phyloP scores from a whole-genome alignment of 2,888 invertebrate genomes.

The Drosophila mulleri region DNA sequence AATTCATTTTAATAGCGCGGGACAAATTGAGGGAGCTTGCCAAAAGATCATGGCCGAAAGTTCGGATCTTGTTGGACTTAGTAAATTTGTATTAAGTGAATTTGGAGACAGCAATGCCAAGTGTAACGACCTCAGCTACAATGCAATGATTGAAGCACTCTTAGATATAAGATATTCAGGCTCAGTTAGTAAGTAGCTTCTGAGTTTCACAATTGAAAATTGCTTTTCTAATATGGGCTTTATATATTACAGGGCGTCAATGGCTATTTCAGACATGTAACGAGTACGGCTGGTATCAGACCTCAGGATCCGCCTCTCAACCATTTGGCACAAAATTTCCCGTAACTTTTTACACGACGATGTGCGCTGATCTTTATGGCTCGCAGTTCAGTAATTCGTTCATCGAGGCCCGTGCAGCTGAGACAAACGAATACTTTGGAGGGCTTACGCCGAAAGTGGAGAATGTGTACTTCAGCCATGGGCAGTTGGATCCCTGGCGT shows the following conservation, averaged over 20 bases:
- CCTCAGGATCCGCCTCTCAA: slow-evolving; percentile 87
- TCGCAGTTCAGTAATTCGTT: slow-evolving; percentile 65
- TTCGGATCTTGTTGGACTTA: slow-evolving; percentile 73
- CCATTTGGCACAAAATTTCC: slow-evolving; percentile 86
- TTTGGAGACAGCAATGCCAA: slow-evolving; percentile 41
- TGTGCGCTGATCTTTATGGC: slow-evolving; percentile 81
- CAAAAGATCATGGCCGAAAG: slow-evolving; percentile 70
- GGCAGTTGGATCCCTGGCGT: slow-evolving; percentile 87
- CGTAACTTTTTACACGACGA: slow-evolving; percentile 66
- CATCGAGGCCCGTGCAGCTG: slow-evolving; percentile 62
- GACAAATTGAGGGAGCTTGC: slow-evolving; percentile 76
- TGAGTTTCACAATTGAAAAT: not conserved
- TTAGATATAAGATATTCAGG: slow-evolving; percentile 53
- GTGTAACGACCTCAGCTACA: slow-evolving; percentile 78
- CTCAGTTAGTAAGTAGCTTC: slow-evolving; percentile 67
- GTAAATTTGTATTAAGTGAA: slow-evolving; percentile 61
- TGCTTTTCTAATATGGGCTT: not conserved
- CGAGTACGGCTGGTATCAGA: slow-evolving; percentile 94
- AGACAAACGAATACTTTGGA: slow-evolving; percentile 86
- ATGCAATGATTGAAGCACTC: slow-evolving; percentile 55
- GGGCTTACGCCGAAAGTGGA: slow-evolving; percentile 85
- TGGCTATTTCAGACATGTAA: slow-evolving; percentile 95
- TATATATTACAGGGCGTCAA: slow-evolving; percentile 85
- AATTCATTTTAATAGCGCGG: slow-evolving; percentile 52
- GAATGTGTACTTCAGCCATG: slow-evolving; percentile 86